A percentile compares a stretch with the other conserved stretches of the same genome.
Conservation (phyloP, 1,140 invertebrate genomes). For the Leptinotarsa defecta region DNA sequence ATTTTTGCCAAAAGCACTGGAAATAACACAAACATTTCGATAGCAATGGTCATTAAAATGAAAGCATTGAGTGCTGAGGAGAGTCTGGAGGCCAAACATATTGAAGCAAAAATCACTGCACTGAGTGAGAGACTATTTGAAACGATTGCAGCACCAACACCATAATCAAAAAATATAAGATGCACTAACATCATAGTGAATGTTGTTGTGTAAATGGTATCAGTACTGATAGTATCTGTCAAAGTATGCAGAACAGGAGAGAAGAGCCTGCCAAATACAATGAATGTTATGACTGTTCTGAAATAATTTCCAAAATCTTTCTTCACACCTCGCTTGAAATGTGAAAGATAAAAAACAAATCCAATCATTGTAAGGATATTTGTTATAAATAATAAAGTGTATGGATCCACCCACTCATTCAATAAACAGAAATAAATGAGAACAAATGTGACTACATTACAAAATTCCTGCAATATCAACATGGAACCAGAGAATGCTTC, state of each 20-base stretch:
- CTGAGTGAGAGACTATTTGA: slow-evolving; percentile 86
- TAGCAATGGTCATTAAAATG: slow-evolving; percentile 82
- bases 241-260: slow-evolving; percentile 92
- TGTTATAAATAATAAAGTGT: slow-evolving; percentile 64
- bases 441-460: slow-evolving; percentile 75
- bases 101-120: slow-evolving; percentile 89
- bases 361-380: slow-evolving; percentile 62
- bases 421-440: slow-evolving; percentile 76
- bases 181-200: slow-evolving; percentile 86
- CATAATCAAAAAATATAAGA: slow-evolving; percentile 91
- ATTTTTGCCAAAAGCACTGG: slow-evolving; percentile 75
- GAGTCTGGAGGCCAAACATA: slow-evolving; percentile 91
- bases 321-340: slow-evolving; percentile 30
- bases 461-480: slow-evolving; percentile 75
- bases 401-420: slow-evolving; percentile 67
- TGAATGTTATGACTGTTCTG: slow-evolving; percentile 74
- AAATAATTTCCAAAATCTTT: slow-evolving; percentile 48
- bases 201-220: slow-evolving; percentile 93
- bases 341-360: slow-evolving; percentile 61
- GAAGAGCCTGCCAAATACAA: slow-evolving; percentile 82
- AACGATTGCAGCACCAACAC: slow-evolving; percentile 76
- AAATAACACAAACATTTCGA: slow-evolving; percentile 86
- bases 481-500: slow-evolving; percentile 76
- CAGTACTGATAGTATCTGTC: slow-evolving; percentile 94
- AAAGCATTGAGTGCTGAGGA: slow-evolving; percentile 84